Evolutionary conservation across 2,888 invertebrate species (phyloP), one percentile per base, ranked within the genome.

Genomic region (Cordilura impudica): DNA sequence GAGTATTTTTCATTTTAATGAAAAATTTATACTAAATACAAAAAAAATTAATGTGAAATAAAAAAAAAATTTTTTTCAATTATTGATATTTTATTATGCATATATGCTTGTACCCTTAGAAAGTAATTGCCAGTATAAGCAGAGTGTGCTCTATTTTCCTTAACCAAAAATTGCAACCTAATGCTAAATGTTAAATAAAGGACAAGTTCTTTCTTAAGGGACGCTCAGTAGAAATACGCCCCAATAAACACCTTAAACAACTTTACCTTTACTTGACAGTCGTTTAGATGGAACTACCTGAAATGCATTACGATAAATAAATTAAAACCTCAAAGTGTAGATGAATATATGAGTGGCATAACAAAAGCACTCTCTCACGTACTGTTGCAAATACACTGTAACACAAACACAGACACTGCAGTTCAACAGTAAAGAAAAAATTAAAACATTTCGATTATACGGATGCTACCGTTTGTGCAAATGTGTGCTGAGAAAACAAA

Each of bases 391-490:
- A 69, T 2, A 49, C 5, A 31, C 63, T 49, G n/a, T n/a, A n/a
- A n/a, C 45, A 29, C 47, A 14, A 43, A 47, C 26, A 29, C 19
- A 23, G 6, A 3, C 26, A 26, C 26, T 4, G 6, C 26, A 6
- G 6, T 74, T 21, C 51, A 51, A 58, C 1, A 43, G 19, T 21
- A 26, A 3, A 65, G 39, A 26, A 54, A 58, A 60, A 53, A 79
- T 53, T 49, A 75, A 74, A 66, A 61, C 45, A 71, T 66, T 58
- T 45, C 61, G 35, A 54, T 54, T 39, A 56, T 69, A 47, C 69
- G 75, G 71, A 79, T 75, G 75, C 74, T 66, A 58, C 63, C 18
- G 18, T 45, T 60, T 26, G 60, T 45, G 35, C 35, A 65, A 53
- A 70, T 60, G 43, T n/a, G n/a, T n/a, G n/a, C n/a, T n/a, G n/a